Evolutionary conservation across 2,888 invertebrate genomes (phyloP).

Genomic region (Entomobrya proxima): DNA sequence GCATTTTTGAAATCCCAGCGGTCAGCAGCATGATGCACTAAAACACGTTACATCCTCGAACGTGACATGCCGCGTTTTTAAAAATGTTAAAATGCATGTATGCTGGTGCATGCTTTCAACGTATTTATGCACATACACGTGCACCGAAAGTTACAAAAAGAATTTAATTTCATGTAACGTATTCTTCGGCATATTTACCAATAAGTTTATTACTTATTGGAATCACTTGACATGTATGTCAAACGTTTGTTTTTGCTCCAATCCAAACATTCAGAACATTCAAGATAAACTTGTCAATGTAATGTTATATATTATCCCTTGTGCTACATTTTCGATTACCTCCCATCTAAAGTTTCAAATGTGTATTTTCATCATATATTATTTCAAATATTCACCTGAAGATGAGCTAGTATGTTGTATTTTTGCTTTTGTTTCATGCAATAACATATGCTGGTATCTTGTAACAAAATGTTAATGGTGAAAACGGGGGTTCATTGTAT

Average conservation of each 20-base stretch:
- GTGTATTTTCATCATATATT: slow-evolving; percentile 3
- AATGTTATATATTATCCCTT: not conserved
- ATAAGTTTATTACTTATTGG: not conserved
- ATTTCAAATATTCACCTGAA: not conserved
- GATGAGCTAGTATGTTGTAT: not conserved
- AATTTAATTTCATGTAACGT: not conserved
- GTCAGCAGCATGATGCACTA: slow-evolving; percentile 58
- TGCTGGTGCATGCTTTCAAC: not conserved
- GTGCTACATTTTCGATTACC: slow-evolving; percentile 40
- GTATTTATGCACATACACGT: slow-evolving; percentile 25
- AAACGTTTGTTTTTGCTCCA: not conserved
- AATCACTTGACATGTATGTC: not conserved
- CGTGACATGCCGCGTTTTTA: slow-evolving; percentile 25
- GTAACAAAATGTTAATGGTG: not conserved
- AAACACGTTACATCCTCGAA: slow-evolving; percentile 50
- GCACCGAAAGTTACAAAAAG: not conserved
- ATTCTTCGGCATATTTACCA: not conserved
- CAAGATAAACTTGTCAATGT: not conserved
- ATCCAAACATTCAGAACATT: not conserved
- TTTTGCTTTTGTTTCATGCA: not conserved
- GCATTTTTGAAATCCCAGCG: slow-evolving; percentile 49
- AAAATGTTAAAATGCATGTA: not conserved
- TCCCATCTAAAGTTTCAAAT: slow-evolving; percentile 43
- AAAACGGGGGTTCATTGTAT: slow-evolving; percentile 8
- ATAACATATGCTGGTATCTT: no score